phyloP scores from a whole-genome alignment of 2,888 invertebrate genomes.

The Tetragonisca angustula region DNA sequence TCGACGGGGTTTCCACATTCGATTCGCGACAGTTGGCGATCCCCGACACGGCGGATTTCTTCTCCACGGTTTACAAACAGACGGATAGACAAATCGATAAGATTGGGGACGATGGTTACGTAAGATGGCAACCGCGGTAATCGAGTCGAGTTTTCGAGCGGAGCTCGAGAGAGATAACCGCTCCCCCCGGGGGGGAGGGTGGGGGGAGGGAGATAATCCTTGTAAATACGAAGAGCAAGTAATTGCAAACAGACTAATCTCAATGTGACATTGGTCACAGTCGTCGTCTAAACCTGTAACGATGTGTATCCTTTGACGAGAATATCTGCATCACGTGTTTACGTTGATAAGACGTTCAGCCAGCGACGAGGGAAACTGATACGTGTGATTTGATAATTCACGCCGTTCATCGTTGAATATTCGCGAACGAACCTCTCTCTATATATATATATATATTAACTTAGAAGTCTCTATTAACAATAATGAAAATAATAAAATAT shows the following conservation, averaged over 20 bases:
- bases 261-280: constrained; percentile 73
- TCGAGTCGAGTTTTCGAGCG: constrained; percentile 54
- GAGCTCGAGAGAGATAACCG: constrained; percentile 60
- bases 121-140: not conserved
- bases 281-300: constrained; percentile 64
- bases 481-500: too few relatives aligned
- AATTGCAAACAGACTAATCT: constrained; percentile 76
- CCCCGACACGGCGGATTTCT: too few relatives aligned
- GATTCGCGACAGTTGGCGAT: too few relatives aligned
- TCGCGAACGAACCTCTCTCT: not conserved
- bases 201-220: constrained; percentile 70
- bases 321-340: constrained; percentile 62
- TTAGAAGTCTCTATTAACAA: too few relatives aligned
- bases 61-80: too few relatives aligned
- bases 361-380: constrained; percentile 37
- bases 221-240: constrained; percentile 76
- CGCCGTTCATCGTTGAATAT: not conserved
- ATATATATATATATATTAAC: too few relatives aligned
- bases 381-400: constrained; percentile 33
- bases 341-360: constrained; percentile 63
- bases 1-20: too few relatives aligned
- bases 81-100: too few relatives aligned
- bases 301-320: constrained; percentile 53
- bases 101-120: not conserved
- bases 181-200: not conserved